phyloP scores from a whole-genome alignment of 2,797 vertebrate genomes.

The Anomalospiza imberbis region DNA sequence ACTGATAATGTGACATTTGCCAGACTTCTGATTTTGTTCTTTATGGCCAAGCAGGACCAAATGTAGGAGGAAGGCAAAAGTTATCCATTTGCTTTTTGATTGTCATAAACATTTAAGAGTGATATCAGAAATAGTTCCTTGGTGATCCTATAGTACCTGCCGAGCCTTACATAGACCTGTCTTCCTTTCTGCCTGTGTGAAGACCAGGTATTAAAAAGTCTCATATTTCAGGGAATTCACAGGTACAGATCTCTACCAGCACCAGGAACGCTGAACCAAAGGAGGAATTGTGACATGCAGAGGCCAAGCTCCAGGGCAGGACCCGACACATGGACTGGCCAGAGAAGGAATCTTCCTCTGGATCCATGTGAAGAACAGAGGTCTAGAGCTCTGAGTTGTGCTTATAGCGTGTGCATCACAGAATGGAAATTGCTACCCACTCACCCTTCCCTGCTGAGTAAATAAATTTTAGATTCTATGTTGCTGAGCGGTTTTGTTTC shows the following conservation, averaged over 20 bases:
- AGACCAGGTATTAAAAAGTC: not conserved
- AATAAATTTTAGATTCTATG: not conserved
- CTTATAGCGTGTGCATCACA: accelerated
- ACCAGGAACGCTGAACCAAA: not conserved
- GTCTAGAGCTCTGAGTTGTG: not conserved
- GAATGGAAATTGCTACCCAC: not conserved
- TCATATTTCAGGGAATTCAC: not conserved
- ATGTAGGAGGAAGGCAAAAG: not conserved
- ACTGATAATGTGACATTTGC: not conserved
- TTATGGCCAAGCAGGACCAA: not conserved
- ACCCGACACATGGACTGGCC: accelerated
- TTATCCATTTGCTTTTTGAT: not conserved
- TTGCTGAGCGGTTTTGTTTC: not conserved
- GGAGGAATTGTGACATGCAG: not conserved
- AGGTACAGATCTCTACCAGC: not conserved
- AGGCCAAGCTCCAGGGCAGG: not conserved
- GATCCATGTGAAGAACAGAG: not conserved
- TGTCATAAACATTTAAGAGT: not conserved
- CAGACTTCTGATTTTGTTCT: not conserved
- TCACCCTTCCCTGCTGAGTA: not conserved
- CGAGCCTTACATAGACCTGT: not conserved
- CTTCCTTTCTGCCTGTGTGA: not conserved
- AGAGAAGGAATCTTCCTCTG: not conserved
- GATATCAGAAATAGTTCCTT: not conserved
- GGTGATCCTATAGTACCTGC: not conserved